Percentiles rank a stretch among this genome's conserved stretches.
phyloP scores from a whole-genome alignment of 2,113 vertebrate species.

The Mixornis gularis region DNA sequence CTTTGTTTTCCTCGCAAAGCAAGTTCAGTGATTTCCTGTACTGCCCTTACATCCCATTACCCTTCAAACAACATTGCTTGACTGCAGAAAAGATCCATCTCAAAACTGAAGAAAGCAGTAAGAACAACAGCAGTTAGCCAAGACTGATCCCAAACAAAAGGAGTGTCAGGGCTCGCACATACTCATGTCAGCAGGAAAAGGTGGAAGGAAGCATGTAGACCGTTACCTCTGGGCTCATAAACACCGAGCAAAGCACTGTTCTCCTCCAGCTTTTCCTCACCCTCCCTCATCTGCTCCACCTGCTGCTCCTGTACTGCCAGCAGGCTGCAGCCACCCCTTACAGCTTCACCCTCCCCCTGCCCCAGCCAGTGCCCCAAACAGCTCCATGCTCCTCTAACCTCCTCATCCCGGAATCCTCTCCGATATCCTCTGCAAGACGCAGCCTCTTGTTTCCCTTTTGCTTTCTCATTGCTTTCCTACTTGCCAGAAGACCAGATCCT shows the following conservation, averaged over 20 bases:
- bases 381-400: neutral
- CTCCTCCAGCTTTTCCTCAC: neutral
- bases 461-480: neutral
- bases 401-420: neutral
- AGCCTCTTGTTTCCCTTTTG: neutral
- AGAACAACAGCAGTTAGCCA: neutral
- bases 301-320: neutral
- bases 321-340: neutral
- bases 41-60: neutral
- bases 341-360: neutral
- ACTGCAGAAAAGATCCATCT: neutral
- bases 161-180: neutral
- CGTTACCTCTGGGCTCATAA: accelerated
- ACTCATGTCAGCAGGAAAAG: neutral
- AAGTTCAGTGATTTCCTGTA: slow-evolving; percentile 55
- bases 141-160: neutral
- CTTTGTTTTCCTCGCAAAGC: slow-evolving; percentile 64
- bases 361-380: neutral
- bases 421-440: neutral
- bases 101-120: neutral
- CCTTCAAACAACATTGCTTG: slow-evolving; percentile 38
- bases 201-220: neutral
- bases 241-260: neutral
- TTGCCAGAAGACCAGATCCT: neutral
- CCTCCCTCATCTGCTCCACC: neutral